Evolutionary conservation across 2,113 vertebrate species (phyloP).

Genomic region (Stigmatopora nigra): DNA sequence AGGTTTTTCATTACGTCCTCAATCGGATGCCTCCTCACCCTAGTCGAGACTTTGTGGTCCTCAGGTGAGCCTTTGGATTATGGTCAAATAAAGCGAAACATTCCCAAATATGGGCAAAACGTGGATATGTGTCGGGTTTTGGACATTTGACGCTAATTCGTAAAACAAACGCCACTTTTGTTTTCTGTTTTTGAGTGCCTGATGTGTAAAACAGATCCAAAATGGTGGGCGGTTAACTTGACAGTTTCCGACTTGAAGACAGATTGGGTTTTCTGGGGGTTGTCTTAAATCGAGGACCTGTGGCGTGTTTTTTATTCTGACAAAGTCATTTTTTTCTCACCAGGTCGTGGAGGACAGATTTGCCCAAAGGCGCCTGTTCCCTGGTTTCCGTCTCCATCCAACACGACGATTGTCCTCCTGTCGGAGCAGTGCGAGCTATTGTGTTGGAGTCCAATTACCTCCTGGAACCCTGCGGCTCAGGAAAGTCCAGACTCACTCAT

Average conservation of each 20-base stretch:
- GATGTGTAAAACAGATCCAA: too few species aligned
- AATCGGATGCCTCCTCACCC: constrained; percentile 94
- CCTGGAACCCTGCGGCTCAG: constrained; percentile 92
- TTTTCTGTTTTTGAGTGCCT: too few species aligned
- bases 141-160: too few species aligned
- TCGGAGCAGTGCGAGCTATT: constrained; percentile 80
- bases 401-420: constrained; percentile 77
- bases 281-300: background rate
- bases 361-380: constrained; percentile 86
- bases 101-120: too few species aligned
- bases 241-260: too few species aligned
- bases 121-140: too few species aligned
- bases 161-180: too few species aligned
- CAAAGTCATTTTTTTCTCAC: background rate
- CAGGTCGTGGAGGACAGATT: constrained; percentile 90
- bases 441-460: constrained; percentile 88
- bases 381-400: constrained; percentile 87
- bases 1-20: constrained; percentile 89
- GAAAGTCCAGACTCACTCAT: constrained; percentile 91
- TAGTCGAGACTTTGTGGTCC: constrained; percentile 84
- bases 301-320: background rate
- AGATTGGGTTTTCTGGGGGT: too few species aligned
- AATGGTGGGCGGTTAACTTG: too few species aligned
- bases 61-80: constrained; percentile 73
- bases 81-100: too few species aligned